Base-by-base conservation (phyloP, 2,113 vertebrate genomes). In the Mugil cephalus region DNA sequence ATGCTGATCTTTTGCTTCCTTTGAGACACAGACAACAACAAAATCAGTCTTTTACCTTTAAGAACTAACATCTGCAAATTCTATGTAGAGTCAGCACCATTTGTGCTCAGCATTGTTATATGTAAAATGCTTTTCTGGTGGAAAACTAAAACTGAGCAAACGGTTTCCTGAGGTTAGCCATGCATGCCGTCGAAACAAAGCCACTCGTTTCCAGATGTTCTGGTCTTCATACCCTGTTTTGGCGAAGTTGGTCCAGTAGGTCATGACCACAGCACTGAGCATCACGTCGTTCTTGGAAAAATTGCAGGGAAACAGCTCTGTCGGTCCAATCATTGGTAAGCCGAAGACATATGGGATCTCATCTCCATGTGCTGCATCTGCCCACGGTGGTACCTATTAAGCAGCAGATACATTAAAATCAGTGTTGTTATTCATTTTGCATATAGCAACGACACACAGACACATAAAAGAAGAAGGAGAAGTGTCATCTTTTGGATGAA, bases 201-300 rank as follows among this genome's bases (percentile, higher is more conserved):
- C 14, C 40, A 3, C 40, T 42, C 11, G 4, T 42, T 13, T 42
- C 40, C 40, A 42, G 4, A 14, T 42, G 40, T 42, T 42, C 40
- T 42, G 13, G 40, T 42, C 40, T 13, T 42, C 95, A 87, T 93
- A 99, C 98, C 97, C 98, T 12, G 98, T 99, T 88, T 99, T 99
- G 80, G 98, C 98, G 79, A 99, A 99, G 91, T 99, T 99, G 42
- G 97, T 99, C 98, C 98, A 99, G 87, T 99, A 99, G 0, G 98
- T 99, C 98, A 99, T 99, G 86, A 99, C 97, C 55, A 99, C 98
- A 0, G 98, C 98, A 38, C 98, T 99, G 70, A 99, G 92, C 98
- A 99, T 99, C 87, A 99, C 96, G 24, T 99, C 98, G 48, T 99
- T 99, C 95, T 99, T 99, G 51, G 98, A 99, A 93, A 99, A 99